Evolutionary conservation across 2,797 vertebrate genomes (phyloP).

Genomic region (Molossus alvarezi): DNA sequence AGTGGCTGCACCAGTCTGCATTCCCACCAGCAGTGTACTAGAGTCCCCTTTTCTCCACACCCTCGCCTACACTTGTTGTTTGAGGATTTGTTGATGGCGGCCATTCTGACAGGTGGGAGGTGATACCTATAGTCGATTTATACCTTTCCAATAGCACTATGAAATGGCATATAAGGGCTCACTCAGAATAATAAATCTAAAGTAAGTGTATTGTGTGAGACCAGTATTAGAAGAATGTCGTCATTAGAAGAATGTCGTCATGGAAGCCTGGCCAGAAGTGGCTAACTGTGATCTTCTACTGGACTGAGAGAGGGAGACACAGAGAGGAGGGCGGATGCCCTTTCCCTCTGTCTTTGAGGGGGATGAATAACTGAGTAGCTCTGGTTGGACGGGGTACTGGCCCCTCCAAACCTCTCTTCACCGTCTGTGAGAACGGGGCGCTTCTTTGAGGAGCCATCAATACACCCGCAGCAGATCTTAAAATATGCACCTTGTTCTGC

Average conservation of each 20-base stretch:
- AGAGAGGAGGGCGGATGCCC: too few species aligned
- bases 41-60: too few species aligned
- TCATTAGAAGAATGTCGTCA: background rate
- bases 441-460: too few species aligned
- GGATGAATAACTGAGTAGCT: background rate
- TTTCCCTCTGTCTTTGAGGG: too few species aligned
- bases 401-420: rapidly evolving
- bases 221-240: background rate
- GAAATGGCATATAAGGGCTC: background rate
- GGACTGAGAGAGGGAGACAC: background rate
- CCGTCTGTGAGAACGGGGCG: too few species aligned
- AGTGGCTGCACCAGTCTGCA: too few species aligned
- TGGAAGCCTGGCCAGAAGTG: background rate
- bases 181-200: background rate
- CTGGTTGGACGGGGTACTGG: rapidly evolving
- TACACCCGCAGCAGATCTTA: background rate
- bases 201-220: rapidly evolving
- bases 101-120: too few species aligned
- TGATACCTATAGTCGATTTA: too few species aligned
- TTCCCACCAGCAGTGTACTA: too few species aligned
- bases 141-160: background rate
- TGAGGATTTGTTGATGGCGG: too few species aligned
- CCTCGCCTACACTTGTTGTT: too few species aligned
- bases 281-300: background rate
- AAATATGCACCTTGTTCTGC: background rate